Base-by-base conservation (phyloP, 2,888 invertebrate species). In the Cephus sareptanus region DNA sequence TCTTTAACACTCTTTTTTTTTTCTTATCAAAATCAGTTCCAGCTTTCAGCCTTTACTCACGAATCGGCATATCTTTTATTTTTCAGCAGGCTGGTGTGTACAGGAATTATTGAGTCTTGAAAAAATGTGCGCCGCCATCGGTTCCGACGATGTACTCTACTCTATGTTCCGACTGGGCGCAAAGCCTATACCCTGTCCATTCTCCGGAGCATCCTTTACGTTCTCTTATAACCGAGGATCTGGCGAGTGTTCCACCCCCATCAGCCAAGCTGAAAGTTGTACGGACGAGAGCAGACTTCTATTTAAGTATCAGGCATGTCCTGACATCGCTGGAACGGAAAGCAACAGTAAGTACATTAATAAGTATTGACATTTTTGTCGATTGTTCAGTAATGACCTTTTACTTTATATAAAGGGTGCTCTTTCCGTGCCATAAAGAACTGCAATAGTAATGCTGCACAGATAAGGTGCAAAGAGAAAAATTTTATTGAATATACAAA, bases 301-400 rank as follows among this genome's bases (percentile, higher is more conserved):
- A 79, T 94, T 98, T 83, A 95, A 96, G 83, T 97, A 97, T 90
- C 96, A 96, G 92, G 96, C 96, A 0, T 97, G 97, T 87, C 95
- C 96, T 0, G 96, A 97, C 87, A 94, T 97, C 9, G 92, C 93
- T 0, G 95, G 95, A 69, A 95, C 96, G 0, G 97, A 97, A 91
- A 96, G 96, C 89, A 95, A 95, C 88, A 95, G 96, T 97, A 89
- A 92, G 92, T 86, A 80, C 73, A 73, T 73, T 35, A 56, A 56
- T 56, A 56, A 56, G 56, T 56, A 56, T 56, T 56, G 56, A 56
- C 56, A 56, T 56, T 56, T 56, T 56, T 23, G 23, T 56, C 56
- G 56, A 56, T 56, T 56, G 23, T 23, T 56, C 56, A 56, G 9
- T 56, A 56, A 56, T 23, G 56, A 56, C 4, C 56, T 23, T 56